Base-by-base conservation (phyloP, 2,113 vertebrate genomes). In the Serilophus lunatus region DNA sequence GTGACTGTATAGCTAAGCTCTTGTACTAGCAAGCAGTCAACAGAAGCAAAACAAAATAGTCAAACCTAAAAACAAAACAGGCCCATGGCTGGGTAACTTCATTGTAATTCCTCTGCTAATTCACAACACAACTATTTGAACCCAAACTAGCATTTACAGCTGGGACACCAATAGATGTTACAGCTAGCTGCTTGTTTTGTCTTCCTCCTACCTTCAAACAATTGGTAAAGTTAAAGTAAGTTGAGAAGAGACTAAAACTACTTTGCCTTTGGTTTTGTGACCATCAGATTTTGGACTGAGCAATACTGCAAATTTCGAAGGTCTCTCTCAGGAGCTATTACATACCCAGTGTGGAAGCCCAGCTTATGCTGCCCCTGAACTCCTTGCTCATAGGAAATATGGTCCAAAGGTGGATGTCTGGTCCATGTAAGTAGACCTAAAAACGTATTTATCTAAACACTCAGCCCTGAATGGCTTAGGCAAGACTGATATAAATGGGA, bases 361-460 rank as follows among this genome's bases (percentile, higher is more conserved):
- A 40, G 98, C 98, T 88, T 99, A 99, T 17, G 97, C 97, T 7
- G 98, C 98, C 40, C 98, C 98, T 8, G 98, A 99, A 93, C 97
- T 99, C 77, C 98, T 99, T 76, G 98, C 98, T 92, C 98, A 98
- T 97, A 98, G 97, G 97, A 99, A 99, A 93, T 99, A 99, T 1
- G 97, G 98, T 49, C 98, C 98, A 89, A 99, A 99, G 94, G 98
- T 99, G 86, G 98, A 98, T 35, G 96, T 98, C 95, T 99, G 98
- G 98, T 99, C 98, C 44, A 96, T 98, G 98, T 98, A 95, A 98
- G 98, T 98, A 97, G 86, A 95, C 65, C 36, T 96, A 71, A 94
- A 95, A 88, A 69, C 36, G 33, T 28, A 42, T 29, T 13, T 40
- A 42, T 22, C 11, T 18, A 82, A 82, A 74, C 9, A 31, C 31